Conservation (phyloP, 2,888 invertebrate species). For the Stegana nigrithorax region DNA sequence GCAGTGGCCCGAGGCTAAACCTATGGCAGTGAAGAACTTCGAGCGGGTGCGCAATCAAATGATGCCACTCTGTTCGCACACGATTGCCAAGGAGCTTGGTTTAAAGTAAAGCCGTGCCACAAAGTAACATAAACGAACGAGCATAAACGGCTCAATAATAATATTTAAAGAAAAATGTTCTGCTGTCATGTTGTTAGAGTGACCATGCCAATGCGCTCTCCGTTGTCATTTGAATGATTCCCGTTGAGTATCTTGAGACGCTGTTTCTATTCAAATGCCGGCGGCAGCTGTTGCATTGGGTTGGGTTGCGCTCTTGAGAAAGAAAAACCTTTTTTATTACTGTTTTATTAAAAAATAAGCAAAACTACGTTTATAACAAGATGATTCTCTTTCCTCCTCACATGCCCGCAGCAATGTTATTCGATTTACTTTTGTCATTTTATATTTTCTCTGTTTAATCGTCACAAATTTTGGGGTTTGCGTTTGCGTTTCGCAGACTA, state of each 20-base stretch:
- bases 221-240: too few relatives aligned
- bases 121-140: too few relatives aligned
- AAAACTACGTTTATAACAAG: conserved; percentile 69
- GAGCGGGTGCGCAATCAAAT: conserved; percentile 77
- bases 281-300: neutral
- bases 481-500: conserved; percentile 22
- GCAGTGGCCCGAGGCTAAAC: conserved; percentile 80
- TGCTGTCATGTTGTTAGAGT: too few relatives aligned
- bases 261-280: neutral
- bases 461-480: conserved; percentile 2
- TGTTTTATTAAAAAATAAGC: conserved; percentile 68
- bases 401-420: conserved; percentile 36
- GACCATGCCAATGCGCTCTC: too few relatives aligned
- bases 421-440: conserved; percentile 26
- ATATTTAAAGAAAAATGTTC: too few relatives aligned
- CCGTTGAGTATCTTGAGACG: neutral
- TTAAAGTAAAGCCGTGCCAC: too few relatives aligned
- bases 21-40: conserved; percentile 79
- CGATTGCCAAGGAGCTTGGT: conserved; percentile 80
- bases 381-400: conserved; percentile 61
- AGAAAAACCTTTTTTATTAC: conserved; percentile 40
- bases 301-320: neutral
- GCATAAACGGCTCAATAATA: too few relatives aligned
- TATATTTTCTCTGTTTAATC: conserved; percentile 20
- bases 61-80: conserved; percentile 85